Percentiles rank a stretch among this genome's conserved stretches.
phyloP scores from a whole-genome alignment of 2,888 invertebrate genomes.

The Apamea epomidion region DNA sequence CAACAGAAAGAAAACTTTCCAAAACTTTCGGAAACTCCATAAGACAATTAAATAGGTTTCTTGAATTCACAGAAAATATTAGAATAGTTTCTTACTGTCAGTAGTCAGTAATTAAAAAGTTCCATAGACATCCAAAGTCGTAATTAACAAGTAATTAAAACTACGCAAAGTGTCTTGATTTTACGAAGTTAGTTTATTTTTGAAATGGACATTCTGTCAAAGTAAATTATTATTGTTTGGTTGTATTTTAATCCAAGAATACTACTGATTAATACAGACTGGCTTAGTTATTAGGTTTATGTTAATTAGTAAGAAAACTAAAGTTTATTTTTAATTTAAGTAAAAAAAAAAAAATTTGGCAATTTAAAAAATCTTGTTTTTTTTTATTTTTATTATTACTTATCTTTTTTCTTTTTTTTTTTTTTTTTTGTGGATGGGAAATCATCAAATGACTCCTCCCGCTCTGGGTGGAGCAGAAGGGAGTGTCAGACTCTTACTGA shows the following conservation, averaged over 20 bases:
- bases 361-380: too few species aligned
- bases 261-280: too few species aligned
- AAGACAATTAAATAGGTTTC: not conserved
- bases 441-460: too few species aligned
- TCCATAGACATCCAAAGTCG: conserved; percentile 50
- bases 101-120: conserved; percentile 60
- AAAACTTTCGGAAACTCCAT: not conserved
- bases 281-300: not conserved
- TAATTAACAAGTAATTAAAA: conserved; percentile 65
- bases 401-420: too few species aligned
- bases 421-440: too few species aligned
- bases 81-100: conserved; percentile 19
- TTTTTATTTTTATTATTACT: too few species aligned
- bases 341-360: too few species aligned
- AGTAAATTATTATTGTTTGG: conserved; percentile 1
- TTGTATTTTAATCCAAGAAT: not conserved
- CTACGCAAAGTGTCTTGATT: conserved; percentile 40
- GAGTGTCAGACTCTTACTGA: too few species aligned
- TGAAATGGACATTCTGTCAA: conserved; percentile 18
- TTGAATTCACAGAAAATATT: conserved; percentile 28
- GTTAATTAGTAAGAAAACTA: not conserved
- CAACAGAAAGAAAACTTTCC: not conserved
- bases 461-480: too few species aligned
- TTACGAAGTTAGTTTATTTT: conserved; percentile 25
- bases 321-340: too few species aligned